Percentiles rank a stretch among this genome's conserved stretches.
Evolutionary conservation across 2,113 vertebrate genomes (phyloP).

Genomic region (Odontesthes bonariensis): DNA sequence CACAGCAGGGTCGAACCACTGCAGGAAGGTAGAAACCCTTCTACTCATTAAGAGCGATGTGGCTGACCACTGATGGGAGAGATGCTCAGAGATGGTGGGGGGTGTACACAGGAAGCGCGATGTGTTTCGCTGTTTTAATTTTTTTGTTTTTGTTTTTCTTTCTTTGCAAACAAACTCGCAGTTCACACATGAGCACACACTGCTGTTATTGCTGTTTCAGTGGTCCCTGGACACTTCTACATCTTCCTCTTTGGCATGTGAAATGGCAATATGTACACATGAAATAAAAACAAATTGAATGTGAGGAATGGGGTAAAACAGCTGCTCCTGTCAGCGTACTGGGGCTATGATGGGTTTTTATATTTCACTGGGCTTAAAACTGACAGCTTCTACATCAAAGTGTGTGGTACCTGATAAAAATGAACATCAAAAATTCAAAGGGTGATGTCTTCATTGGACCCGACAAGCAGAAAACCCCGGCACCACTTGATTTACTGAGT

Average conservation of each 20-base stretch:
- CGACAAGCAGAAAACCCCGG: not conserved
- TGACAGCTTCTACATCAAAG: not conserved
- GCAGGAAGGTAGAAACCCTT: slow-evolving; percentile 51
- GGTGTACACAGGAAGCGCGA: slow-evolving; percentile 66
- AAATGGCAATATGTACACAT: slow-evolving; percentile 52
- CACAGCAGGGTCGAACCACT: slow-evolving; percentile 40
- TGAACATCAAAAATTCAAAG: not conserved
- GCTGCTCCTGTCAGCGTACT: slow-evolving; percentile 50
- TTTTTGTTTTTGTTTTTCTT: slow-evolving; percentile 50
- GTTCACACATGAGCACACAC: slow-evolving; percentile 65
- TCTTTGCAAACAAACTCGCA: slow-evolving; percentile 58
- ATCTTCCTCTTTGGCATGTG: slow-evolving; percentile 59
- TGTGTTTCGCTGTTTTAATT: slow-evolving; percentile 70
- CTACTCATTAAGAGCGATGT: slow-evolving; percentile 72
- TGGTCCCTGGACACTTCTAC: slow-evolving; percentile 73
- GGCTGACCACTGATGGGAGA: slow-evolving; percentile 68
- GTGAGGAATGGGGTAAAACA: slow-evolving; percentile 47
- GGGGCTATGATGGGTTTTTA: slow-evolving; percentile 32
- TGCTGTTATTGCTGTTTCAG: slow-evolving; percentile 77
- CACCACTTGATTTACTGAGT: not conserved
- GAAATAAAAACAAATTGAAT: slow-evolving; percentile 66
- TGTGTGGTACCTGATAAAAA: not conserved
- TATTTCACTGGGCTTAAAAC: not conserved
- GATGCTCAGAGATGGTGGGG: slow-evolving; percentile 77
- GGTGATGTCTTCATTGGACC: not conserved